These are phyloP conservation scores for Eustalomyia histrio DNA, from an alignment of 2,888 invertebrate genomes.

Conservation along the genomic window DNA sequence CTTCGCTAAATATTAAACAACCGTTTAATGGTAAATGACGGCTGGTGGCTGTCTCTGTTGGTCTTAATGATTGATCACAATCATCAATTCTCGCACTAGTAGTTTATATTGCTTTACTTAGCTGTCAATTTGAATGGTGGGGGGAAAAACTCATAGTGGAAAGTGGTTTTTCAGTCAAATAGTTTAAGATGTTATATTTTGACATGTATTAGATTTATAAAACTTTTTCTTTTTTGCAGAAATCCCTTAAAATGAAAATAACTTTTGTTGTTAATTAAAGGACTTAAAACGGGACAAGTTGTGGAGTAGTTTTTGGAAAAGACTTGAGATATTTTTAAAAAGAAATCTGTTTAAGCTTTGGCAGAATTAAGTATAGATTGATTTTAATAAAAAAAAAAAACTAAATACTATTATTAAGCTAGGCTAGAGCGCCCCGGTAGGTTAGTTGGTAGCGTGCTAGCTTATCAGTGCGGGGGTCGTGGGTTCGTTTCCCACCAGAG, in stretches of 20 bases:
- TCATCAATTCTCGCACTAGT: conserved; percentile 58
- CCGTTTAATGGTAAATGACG: conserved; percentile 8
- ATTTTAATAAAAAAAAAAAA: too few species aligned
- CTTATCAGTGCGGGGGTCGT: too few species aligned
- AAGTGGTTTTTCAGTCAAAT: conserved; percentile 28
- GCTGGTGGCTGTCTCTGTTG: not conserved
- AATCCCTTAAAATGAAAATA: not conserved
- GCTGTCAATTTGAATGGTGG: conserved; percentile 3
- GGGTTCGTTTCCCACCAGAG: too few species aligned
- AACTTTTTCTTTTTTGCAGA: not conserved
- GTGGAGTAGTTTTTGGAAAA: too few species aligned
- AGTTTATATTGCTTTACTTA: conserved; percentile 30
- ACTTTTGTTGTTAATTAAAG: not conserved
- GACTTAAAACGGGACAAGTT: not conserved
- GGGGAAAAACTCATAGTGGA: not conserved
- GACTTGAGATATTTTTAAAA: too few species aligned
- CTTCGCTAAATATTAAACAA: conserved; percentile 29
- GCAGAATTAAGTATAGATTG: too few species aligned
- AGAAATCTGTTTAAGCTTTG: too few species aligned
- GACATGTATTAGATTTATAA: conserved; percentile 57
- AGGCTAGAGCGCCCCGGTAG: too few species aligned
- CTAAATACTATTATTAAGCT: too few species aligned
- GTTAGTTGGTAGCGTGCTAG: too few species aligned
- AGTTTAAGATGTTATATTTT: conserved; percentile 61
- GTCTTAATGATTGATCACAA: conserved; percentile 58